Base-by-base conservation (phyloP, 2,113 vertebrate genomes). In the Cyrtonyx montezumae region DNA sequence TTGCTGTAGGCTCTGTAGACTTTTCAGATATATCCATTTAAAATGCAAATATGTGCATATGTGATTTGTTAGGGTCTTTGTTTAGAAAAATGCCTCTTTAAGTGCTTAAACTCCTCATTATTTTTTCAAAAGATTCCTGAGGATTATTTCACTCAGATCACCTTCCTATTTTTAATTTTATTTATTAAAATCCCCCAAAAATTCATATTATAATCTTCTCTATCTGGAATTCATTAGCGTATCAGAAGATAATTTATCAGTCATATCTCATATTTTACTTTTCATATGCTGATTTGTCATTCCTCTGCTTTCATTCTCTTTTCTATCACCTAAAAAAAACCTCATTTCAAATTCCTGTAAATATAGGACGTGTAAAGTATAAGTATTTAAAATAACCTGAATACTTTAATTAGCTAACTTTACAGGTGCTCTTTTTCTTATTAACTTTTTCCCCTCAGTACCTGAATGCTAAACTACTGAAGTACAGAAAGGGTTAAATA, bases 201-300 rank as follows among this genome's bases (percentile, higher is more conserved):
- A 70, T 95, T 91, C 70, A 53, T 84, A 94, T 90, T 83, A 65
- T 82, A 78, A 93, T 58, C 70, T 79, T 79, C 51, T 93, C 67
- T 93, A 81, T 96, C 76, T 94, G 48, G 40, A 92, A 86, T 84
- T 90, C 79, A 97, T 97, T 96, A 97, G 92, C 85, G 95, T 87
- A 96, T 96, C 88, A 95, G 94, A 96, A 94, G 93, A 91, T 88
- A 93, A 93, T 92, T 96, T 96, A 96, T 96, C 94, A 93, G 51
- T 56, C 61, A 67, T 73, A 94, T 95, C 95, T 94, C 61, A 70
- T 90, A 88, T 94, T 96, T 91, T 96, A 71, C 63, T 90, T 96
- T 83, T 94, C 93, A 92, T 95, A 58, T 58, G 95, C 88, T 93
- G 88, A 9, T 79, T 93, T 97, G 84, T 89, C 92, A 85, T 92